phyloP scores from a whole-genome alignment of 2,888 invertebrate species.

The Acrobeloides nanus region DNA sequence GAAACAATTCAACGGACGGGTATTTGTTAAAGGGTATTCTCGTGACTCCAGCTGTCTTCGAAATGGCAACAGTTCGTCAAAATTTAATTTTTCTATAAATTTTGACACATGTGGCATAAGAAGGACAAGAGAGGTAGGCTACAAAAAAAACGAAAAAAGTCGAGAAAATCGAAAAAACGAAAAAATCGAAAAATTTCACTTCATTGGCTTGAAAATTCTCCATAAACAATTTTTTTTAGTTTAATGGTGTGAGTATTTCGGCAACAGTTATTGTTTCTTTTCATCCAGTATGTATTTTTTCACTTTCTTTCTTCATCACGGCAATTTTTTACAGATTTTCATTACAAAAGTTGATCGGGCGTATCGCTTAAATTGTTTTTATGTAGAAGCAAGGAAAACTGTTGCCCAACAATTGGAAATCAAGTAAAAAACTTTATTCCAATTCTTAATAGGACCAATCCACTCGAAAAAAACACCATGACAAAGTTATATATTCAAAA shows the following conservation, averaged over 20 bases:
- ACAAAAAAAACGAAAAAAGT: neutral
- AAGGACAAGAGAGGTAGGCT: conserved; percentile 35
- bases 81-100: conserved; percentile 33
- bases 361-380: conserved; percentile 48
- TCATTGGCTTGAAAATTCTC: neutral
- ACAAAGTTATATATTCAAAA: no score
- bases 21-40: conserved; percentile 50
- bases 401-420: conserved; percentile 45
- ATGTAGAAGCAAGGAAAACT: conserved; percentile 44
- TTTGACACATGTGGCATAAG: conserved; percentile 49
- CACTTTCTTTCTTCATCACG: neutral
- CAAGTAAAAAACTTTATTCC: conserved; percentile 22
- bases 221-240: conserved; percentile 17
- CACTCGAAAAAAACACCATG: no score
- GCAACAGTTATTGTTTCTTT: conserved; percentile 49
- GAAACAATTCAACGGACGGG: conserved; percentile 43
- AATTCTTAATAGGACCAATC: no score
- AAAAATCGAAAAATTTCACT: conserved; percentile 8
- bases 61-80: conserved; percentile 14
- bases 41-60: conserved; percentile 25
- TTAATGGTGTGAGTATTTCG: conserved; percentile 44
- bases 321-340: conserved; percentile 34
- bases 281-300: conserved; percentile 32
- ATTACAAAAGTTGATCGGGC: conserved; percentile 51
- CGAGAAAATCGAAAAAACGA: conserved; percentile 6